These are phyloP conservation scores for Rhagium mordax DNA, from an alignment of 2,888 invertebrate genomes.

Conservation along the genomic window DNA sequence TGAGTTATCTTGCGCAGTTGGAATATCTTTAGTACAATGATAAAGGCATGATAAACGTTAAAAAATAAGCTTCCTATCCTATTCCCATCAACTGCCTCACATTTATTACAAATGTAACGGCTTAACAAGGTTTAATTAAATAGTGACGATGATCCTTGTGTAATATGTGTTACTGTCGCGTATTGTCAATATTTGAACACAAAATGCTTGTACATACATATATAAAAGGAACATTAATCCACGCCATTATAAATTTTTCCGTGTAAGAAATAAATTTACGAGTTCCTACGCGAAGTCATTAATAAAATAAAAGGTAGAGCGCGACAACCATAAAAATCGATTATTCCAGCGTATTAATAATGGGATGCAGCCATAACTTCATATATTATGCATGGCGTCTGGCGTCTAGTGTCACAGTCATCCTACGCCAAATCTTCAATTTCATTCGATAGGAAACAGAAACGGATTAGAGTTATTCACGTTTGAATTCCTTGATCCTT, in stretches of 20 bases:
- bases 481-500: no score
- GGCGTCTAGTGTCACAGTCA: conserved; percentile 24
- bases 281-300: conserved; percentile 2
- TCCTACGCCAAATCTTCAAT: conserved; percentile 11
- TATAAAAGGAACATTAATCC: background rate
- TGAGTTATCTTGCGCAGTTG: no score
- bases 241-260: background rate
- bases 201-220: background rate
- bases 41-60: no score
- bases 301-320: conserved; percentile 10
- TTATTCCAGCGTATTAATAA: conserved; percentile 12
- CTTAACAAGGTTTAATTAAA: no score
- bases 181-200: no score
- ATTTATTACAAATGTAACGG: no score
- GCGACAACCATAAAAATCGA: conserved; percentile 27
- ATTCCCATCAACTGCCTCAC: no score
- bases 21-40: no score
- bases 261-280: background rate
- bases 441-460: background rate
- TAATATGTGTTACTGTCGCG: no score
- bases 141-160: no score
- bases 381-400: conserved; percentile 54
- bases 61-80: no score
- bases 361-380: conserved; percentile 46
- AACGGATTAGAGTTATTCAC: background rate